Evolutionary conservation across 1,140 invertebrate genomes (phyloP), one percentile per base, ranked within the genome.

Genomic region (Magallana ariakensis): DNA sequence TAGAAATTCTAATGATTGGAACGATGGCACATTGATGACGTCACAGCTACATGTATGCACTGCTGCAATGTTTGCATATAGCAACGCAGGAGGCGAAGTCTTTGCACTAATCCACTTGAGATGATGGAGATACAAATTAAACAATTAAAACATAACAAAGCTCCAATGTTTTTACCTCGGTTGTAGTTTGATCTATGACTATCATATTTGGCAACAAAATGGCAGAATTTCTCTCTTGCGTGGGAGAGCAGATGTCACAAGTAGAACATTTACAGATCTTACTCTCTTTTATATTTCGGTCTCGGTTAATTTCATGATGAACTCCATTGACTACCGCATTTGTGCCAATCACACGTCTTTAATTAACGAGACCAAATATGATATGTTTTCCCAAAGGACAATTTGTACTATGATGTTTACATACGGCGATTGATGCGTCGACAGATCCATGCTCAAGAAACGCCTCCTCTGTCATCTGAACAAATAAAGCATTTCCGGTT

Each of bases 401-500:
- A 13, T 33, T 75, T 19, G 66, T 75, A 26, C 6, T 26, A 26
- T 5, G 22, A 26, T 75, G 66, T 75, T 75, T 22, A 75, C 66
- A 75, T 26, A 75, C 13, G 22, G 66, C 33, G 66, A 10, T 26
- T 26, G 22, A 75, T 5, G 22, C 11, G 22, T 19, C 33, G 33
- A 13, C 66, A 75, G 22, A 75, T 22, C 22, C 33, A 33, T 75
- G 22, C 22, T 11, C 33, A 75, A 33, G 62, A 11, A 13, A 4
- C 66, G 22, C 22, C 22, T 75, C 19, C 66, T 75, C 66, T 46
- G 66, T 26, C 66, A 13, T 26, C 19, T 75, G 66, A 75, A 75
- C 66, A 75, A 75, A 75, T 26, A 75, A 13, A 13, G 22, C 33
- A 75, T 75, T 75, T 75, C 66, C 66, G 66, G 66, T 75, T 19